These are phyloP conservation scores for Leucophora obtusa DNA, from an alignment of 2,888 invertebrate species.

Conservation along the genomic window DNA sequence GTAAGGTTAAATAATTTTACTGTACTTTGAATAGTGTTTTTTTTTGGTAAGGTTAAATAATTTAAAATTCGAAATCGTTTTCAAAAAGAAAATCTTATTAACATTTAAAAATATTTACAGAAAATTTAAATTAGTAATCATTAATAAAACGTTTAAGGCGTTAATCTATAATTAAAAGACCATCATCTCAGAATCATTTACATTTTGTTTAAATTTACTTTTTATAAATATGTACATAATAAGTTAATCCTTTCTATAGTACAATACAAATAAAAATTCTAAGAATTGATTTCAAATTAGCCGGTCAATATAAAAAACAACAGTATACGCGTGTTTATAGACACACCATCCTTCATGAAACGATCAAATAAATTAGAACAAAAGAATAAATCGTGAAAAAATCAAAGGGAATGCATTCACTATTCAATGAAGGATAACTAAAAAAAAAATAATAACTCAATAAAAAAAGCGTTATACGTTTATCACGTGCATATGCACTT, in stretches of 20 bases:
- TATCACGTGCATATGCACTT: constrained; percentile 40
- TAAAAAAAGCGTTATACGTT: constrained; percentile 46
- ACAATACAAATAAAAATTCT: constrained; percentile 52
- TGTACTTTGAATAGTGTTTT: too few species aligned
- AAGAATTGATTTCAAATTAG: constrained; percentile 60
- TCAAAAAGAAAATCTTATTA: background rate
- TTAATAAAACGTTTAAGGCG: constrained; percentile 52
- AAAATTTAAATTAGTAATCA: constrained; percentile 27
- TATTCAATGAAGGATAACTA: constrained; percentile 35
- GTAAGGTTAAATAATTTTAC: too few species aligned
- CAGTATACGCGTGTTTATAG: constrained; percentile 47
- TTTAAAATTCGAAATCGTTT: too few species aligned
- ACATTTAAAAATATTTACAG: background rate
- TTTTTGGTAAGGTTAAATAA: too few species aligned
- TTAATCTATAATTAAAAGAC: constrained; percentile 62
- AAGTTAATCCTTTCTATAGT: constrained; percentile 32
- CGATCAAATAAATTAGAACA: constrained; percentile 36
- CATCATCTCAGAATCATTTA: constrained; percentile 42
- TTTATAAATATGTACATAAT: background rate
- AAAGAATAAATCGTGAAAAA: constrained; percentile 55
- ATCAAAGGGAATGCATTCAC: constrained; percentile 16
- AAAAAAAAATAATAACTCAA: constrained; percentile 57
- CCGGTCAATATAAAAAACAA: constrained; percentile 38
- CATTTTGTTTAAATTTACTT: background rate
- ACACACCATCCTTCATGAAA: constrained; percentile 15